Conservation (phyloP, 2,797 vertebrate genomes). For the Silurus lanzhouensis region DNA sequence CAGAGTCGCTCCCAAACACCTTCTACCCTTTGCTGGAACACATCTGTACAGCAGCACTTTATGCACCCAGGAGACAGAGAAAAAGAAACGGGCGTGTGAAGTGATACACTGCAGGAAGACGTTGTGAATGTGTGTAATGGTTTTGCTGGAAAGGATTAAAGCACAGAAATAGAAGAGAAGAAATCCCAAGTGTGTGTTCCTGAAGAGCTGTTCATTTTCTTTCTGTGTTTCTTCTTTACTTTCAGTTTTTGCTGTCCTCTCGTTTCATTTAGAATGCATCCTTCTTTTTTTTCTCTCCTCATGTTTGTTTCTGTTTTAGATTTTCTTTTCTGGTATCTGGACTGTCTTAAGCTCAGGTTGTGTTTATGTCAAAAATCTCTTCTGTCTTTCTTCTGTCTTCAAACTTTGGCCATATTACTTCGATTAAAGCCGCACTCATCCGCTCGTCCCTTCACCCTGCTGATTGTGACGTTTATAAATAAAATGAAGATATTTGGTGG, state of each 20-base stretch:
- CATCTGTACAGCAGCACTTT: neutral
- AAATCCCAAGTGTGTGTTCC: neutral
- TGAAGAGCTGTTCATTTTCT: neutral
- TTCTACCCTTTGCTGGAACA: neutral
- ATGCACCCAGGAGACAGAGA: neutral
- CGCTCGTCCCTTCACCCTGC: neutral
- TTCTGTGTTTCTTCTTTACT: no score
- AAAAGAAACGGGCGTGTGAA: neutral
- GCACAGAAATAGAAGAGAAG: neutral
- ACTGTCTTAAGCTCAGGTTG: no score
- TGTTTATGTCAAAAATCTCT: no score
- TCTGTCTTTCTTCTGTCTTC: no score
- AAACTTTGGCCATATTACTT: no score
- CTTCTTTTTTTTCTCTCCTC: no score
- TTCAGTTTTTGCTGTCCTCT: no score
- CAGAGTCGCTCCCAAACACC: neutral
- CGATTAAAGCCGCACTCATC: no score
- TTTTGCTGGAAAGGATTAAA: neutral
- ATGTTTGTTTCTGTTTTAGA: no score
- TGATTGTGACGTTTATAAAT: neutral
- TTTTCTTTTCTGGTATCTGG: no score
- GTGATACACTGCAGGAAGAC: neutral
- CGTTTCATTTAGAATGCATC: no score
- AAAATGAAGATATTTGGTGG: neutral
- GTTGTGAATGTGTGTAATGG: neutral